Base-by-base conservation (phyloP, 2,113 vertebrate species). In the Chloropsis hardwickii region DNA sequence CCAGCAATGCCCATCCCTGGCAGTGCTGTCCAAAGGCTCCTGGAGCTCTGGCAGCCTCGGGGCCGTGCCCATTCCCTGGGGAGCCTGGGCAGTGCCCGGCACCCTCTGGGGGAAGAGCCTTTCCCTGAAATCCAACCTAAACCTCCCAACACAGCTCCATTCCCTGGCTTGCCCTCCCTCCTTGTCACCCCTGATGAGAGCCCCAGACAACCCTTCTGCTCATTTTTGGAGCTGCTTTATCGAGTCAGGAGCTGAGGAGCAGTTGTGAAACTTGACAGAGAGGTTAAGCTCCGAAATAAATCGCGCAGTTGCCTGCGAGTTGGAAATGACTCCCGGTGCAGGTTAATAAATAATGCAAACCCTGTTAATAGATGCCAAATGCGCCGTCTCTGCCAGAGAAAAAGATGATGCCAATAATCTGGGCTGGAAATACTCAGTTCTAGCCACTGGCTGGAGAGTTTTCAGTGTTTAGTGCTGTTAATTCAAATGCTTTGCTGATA, bases 291-390 rank as follows among this genome's bases (percentile, higher is more conserved):
- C 83, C 1, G 3, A 42, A 78, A 83, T 78, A 67, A 94, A 92
- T 70, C 50, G 58, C n/a, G 60, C 70, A 3, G 28, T 77, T 78
- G 71, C 61, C 71, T 56, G 92, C 12, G 18, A 42, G 53, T 60
- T 91, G 90, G 95, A 84, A 96, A 82, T 65, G 50, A 83, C 58
- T 96, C 79, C 54, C 39, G 40, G 77, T 94, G 96, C 92, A 40
- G 95, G 89, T 94, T 94, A 96, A 95, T 97, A 96, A 97, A 96
- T 97, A 97, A 95, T 91, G 90, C 83, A 96, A 31, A 53, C 78
- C 88, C 88, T 40, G 53, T 94, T 94, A 97, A 95, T 84, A 90
- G 94, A 51, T 88, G 66, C 82, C 90, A 83, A 92, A 78, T 19
- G 74, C 6, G 20, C 66, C 14, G 20, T 58, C 84, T 86, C 86